A percentile compares a stretch with the other conserved stretches of the same genome.
Conservation (phyloP, 2,113 vertebrate genomes). For the Podarcis muralis region DNA sequence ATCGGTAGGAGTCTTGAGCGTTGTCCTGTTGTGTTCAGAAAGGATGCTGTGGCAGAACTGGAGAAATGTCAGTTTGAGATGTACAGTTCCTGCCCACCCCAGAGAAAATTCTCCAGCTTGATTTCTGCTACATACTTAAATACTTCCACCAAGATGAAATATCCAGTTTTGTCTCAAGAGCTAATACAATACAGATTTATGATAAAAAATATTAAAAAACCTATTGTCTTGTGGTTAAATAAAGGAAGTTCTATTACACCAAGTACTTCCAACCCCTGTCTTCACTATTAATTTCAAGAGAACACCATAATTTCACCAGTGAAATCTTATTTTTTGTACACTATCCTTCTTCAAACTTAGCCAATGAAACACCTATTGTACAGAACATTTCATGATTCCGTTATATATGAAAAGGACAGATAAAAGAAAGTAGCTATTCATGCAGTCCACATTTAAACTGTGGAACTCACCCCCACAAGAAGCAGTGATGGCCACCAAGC, state of each 20-base stretch:
- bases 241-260: no score
- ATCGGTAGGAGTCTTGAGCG: not conserved
- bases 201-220: not conserved
- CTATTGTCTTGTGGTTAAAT: no score
- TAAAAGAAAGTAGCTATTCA: no score
- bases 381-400: not conserved
- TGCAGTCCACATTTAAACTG: no score
- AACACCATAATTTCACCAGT: not conserved
- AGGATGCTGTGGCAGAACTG: not conserved
- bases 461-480: no score
- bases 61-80: not conserved
- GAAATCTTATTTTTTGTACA: not conserved
- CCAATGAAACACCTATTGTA: not conserved
- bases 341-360: not conserved
- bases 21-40: not conserved
- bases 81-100: not conserved
- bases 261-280: not conserved
- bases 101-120: not conserved
- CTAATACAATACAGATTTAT: not conserved
- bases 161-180: no score
- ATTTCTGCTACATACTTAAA: not conserved
- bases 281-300: no score
- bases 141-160: not conserved
- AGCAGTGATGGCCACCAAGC: no score
- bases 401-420: not conserved